A percentile compares a stretch with the other conserved stretches of the same genome.
These are phyloP conservation scores for Heliocidaris erythrogramma DNA, from an alignment of 35 echinoderm and acorn worm species.

Conservation along the genomic window DNA sequence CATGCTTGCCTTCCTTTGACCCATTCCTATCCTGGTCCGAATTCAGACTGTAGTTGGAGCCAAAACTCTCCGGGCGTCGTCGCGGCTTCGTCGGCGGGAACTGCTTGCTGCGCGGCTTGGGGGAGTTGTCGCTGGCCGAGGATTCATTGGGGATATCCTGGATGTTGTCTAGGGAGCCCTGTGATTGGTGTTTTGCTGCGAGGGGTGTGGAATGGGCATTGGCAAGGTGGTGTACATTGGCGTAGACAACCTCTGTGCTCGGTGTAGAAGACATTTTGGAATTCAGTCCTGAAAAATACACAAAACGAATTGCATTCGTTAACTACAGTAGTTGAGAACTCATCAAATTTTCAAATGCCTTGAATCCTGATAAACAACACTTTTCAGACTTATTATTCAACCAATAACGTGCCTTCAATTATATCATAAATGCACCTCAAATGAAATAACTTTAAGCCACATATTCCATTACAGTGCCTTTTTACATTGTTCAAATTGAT, in stretches of 20 bases:
- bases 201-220: not conserved
- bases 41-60: conserved; percentile 77
- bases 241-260: conserved; percentile 43
- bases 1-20: not conserved
- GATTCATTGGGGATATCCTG: conserved; percentile 24
- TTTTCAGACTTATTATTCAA: too few species aligned
- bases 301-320: too few species aligned
- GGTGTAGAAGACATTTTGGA: not conserved
- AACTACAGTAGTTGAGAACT: too few species aligned
- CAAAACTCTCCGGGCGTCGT: conserved; percentile 84
- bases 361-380: too few species aligned
- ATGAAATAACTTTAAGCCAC: too few species aligned
- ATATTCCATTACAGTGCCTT: too few species aligned
- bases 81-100: conserved; percentile 70
- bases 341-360: not conserved
- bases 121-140: not conserved
- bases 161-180: conserved; percentile 29
- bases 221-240: conserved; percentile 36
- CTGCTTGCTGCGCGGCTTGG: conserved; percentile 47
- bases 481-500: too few species aligned
- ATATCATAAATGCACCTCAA: too few species aligned
- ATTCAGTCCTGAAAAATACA: not conserved
- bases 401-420: too few species aligned
- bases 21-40: conserved; percentile 40
- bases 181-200: not conserved